Evolutionary conservation across 2,888 invertebrate genomes (phyloP).

Genomic region (Dilophus febrilis): DNA sequence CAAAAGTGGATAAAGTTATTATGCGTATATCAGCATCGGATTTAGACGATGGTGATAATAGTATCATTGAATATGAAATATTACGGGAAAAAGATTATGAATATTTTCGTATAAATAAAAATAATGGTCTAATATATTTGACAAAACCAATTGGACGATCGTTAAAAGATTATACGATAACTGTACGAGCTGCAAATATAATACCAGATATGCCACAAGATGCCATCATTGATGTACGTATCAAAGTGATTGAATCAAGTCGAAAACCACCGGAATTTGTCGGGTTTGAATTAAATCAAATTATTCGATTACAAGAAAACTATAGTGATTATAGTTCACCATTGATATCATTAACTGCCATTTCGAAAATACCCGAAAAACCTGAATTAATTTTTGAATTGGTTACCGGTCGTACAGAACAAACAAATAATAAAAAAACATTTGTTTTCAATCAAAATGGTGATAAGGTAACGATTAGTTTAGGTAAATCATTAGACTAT

Average conservation of each 20-base stretch:
- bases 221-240: constrained; percentile 60
- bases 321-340: constrained; percentile 50
- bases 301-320: constrained; percentile 55
- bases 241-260: constrained; percentile 73
- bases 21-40: constrained; percentile 86
- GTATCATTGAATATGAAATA: constrained; percentile 52
- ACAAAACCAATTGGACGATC: constrained; percentile 26
- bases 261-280: constrained; percentile 67
- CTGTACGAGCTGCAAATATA: constrained; percentile 26
- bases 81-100: constrained; percentile 33
- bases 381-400: constrained; percentile 62
- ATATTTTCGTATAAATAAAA: constrained; percentile 66
- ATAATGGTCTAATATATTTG: constrained; percentile 69
- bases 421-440: constrained; percentile 68
- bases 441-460: constrained; percentile 50
- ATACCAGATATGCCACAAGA: constrained; percentile 32
- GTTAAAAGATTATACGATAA: constrained; percentile 26
- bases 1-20: constrained; percentile 47
- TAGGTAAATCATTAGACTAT: constrained; percentile 64
- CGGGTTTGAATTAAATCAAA: constrained; percentile 37
- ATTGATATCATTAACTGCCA: constrained; percentile 55
- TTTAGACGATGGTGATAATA: constrained; percentile 82
- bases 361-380: constrained; percentile 60
- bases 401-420: constrained; percentile 65
- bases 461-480: constrained; percentile 53